Base-by-base conservation (phyloP, 2,888 invertebrate genomes). In the Schizotus pectinicornis region DNA sequence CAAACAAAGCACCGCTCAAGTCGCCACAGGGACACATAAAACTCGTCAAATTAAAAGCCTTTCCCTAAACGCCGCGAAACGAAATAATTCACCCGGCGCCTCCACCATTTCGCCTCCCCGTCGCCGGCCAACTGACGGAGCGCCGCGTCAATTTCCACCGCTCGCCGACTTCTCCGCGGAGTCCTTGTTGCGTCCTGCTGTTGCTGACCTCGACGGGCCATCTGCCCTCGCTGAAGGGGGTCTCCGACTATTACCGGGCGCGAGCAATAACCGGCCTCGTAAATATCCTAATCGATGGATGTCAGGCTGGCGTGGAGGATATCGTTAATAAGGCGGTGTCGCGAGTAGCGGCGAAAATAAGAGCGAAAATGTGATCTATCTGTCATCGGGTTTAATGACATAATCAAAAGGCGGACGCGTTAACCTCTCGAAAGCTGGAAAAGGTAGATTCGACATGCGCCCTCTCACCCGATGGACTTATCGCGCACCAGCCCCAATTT, bases 301-400 rank as follows among this genome's bases (percentile, higher is more conserved):
- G 69, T 67, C 70, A 72, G 70, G 65, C 71, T 47, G 50, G 37
- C 37, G 53, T 47, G 49, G 59, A 57, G 67, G 67, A 67, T 68
- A 71, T 71, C 71, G 63, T 67, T 70, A 72, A 72, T 72, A 70
- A 71, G 71, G 66, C 67, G 67, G 65, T 64, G 63, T 59, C 55
- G 61, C 64, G 58, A 61, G 62, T 64, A 66, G 61, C 66, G 63
- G 67, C 62, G 56, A 65, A 67, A 72, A 69, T 71, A 70, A 71
- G 69, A 73, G 73, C 70, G 73, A 74, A 73, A 73, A 72, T 75
- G 74, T 75, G 74, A 73, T 74, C 74, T 75, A 75, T 75, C 74
- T 73, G 69, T 69, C 69, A 75, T 75, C 74, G 62, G 64, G 53
- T 63, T 70, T 74, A 74, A 75, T 74, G 74, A 72, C 74, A 75